phyloP scores from a whole-genome alignment of 2,113 vertebrate species.

The Grantiella picta region DNA sequence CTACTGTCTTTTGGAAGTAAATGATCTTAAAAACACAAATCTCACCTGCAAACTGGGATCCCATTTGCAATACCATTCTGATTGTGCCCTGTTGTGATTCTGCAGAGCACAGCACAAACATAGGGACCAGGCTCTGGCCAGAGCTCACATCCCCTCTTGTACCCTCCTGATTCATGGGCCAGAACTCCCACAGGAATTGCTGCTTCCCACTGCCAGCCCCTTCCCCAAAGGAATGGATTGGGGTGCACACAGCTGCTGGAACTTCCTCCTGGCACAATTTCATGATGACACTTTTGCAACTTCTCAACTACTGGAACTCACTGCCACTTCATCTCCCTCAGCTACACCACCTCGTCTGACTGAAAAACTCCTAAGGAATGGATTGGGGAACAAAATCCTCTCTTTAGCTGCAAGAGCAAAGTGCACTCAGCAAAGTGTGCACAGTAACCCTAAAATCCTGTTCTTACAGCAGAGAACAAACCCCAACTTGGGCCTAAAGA shows the following conservation, averaged over 20 bases:
- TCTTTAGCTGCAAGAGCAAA: background rate
- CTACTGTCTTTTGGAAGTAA: background rate
- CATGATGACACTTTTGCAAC: background rate
- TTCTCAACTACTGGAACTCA: background rate
- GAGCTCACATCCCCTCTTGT: fast-evolving
- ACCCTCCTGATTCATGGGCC: too few species aligned
- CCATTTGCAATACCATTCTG: background rate
- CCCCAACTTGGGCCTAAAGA: background rate
- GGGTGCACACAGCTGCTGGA: background rate
- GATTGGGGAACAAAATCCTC: background rate
- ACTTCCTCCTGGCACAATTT: background rate
- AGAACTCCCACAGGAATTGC: background rate
- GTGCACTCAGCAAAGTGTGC: background rate
- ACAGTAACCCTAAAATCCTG: background rate
- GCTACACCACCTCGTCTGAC: background rate
- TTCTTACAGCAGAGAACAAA: background rate
- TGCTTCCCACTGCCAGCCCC: background rate
- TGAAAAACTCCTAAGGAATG: background rate
- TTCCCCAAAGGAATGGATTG: too few species aligned
- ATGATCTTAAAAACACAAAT: fast-evolving
- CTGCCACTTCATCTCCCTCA: background rate
- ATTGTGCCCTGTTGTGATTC: background rate
- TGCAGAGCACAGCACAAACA: background rate
- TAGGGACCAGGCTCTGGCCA: background rate
- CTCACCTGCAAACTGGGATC: background rate